Base-by-base conservation (phyloP, 2,797 vertebrate genomes). In the Arnoldichthys spilopterus region DNA sequence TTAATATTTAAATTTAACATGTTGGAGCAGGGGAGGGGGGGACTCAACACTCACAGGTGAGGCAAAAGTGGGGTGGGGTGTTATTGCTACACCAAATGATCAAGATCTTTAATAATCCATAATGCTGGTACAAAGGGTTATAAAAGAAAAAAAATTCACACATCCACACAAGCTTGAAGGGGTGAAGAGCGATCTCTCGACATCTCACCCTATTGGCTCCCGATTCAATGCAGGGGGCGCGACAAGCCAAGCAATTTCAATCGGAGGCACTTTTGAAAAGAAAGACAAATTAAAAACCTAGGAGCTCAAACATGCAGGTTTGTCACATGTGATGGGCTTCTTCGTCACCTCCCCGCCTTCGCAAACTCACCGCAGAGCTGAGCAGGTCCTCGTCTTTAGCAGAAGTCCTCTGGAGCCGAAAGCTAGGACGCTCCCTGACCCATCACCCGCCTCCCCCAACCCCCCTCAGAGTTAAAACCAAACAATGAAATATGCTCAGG, bases 181-280 rank as follows among this genome's bases (percentile, higher is more conserved):
- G 67, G 79, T 83, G 74, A 79, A 77, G 78, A 79, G 87, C 78
- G 82, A 84, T 82, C 85, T 82, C 79, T 63, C 20, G 32, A 74
- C n/a, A 76, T 64, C 84, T 80, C 83, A 81, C 78, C 74, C 77
- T 78, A 85, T 85, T 74, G 80, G 92, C 87, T 90, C 84, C 86
- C 85, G 78, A 58, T 86, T 90, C 78, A 87, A 91, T 85, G 85
- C 87, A 90, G 89, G 85, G 82, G 89, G 90, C 88, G 88, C 87
- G 87, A 90, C 87, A 90, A 82, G 90, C 89, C 89, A 91, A 90
- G 90, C 86, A 87, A 88, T 92, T 93, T 85, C 87, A 90, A 64
- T 88, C 86, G 90, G 93, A 95, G 94, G 94, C 94, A 95, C 94
- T 94, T 95, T 90, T 88, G 90, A 92, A 92, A 92, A 87, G 86